Base-by-base conservation (phyloP, 2,113 vertebrate genomes). In the Callaeas wilsoni region DNA sequence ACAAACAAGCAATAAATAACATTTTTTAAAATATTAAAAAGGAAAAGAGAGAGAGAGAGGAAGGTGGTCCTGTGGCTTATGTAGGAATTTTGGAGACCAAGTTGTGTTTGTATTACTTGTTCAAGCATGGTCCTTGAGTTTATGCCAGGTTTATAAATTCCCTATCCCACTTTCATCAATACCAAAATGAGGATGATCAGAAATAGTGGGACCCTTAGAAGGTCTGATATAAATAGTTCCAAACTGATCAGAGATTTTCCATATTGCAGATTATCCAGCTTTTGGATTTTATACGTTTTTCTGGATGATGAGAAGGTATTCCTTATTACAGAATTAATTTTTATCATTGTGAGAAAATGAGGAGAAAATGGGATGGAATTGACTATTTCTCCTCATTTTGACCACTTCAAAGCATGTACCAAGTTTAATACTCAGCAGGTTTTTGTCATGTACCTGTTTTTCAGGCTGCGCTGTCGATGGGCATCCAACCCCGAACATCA, bases 391-490 rank as follows among this genome's bases (percentile, higher is more conserved):
- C 9, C 16, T 64, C 12, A 55, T 86, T 81, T 52, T 79, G 26
- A 33, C n/a, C 3, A 12, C 49, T 87, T 82, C 32, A 73, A 53
- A 79, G 20, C 12, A 41, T 6, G 10, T 57, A 53, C 8, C 12
- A 74, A 41, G 16, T 59, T 65, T 30, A 41, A 11, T 49, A 50
- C 4, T 59, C 30, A 37, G 18, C 21, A 47, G 41, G n/a, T 67
- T 87, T 67, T 46, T 87, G 91, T 76, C n/a, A 65, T 7, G 21
- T 49, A 30, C 32, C 19, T 84, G 16, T 69, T 52, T 93, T 77
- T 86, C 30, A 98, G 98, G 98, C 68, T 98, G 98, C 89, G 98
- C 98, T 53, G 95, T 98, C 7, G 92, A 90, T 89, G 98, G 98
- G 17, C 92, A 98, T 70, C 98, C 98, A 67, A 87, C 82, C 19